Evolutionary conservation across 2,113 vertebrate species (phyloP).

Genomic region (Piaya cayana): DNA sequence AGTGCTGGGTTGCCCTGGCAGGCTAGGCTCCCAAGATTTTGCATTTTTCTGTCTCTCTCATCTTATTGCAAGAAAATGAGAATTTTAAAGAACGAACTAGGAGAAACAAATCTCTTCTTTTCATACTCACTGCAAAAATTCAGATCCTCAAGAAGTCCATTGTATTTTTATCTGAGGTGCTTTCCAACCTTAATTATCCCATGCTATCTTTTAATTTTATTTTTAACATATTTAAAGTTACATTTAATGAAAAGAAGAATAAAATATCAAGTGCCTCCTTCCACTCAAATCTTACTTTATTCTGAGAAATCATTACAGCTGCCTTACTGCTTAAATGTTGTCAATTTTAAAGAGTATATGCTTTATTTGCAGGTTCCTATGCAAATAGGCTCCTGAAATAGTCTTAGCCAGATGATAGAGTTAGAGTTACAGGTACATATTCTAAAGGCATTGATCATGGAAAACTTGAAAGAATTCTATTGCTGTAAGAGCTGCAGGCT

Average conservation of each 20-base stretch:
- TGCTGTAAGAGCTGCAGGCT: neutral
- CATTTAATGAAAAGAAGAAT: neutral
- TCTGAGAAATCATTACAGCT: neutral
- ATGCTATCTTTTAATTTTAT: neutral
- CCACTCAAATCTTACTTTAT: neutral
- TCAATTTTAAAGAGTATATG: neutral
- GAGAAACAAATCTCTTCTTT: neutral
- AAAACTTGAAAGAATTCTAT: neutral
- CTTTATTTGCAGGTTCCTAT: neutral
- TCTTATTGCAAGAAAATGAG: neutral
- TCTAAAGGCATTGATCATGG: neutral
- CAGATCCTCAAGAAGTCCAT: neutral
- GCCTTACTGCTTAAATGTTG: neutral
- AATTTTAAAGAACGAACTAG: neutral
- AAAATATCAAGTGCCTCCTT: neutral
- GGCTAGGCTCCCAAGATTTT: neutral
- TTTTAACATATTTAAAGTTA: neutral
- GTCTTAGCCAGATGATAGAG: neutral
- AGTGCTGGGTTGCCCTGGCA: neutral
- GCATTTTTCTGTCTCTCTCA: neutral
- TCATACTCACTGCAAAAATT: neutral
- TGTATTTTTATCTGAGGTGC: neutral
- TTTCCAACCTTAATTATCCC: neutral
- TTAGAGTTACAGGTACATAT: neutral
- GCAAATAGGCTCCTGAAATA: neutral